phyloP scores from a whole-genome alignment of 2,888 invertebrate species.

The Cremastinae sp. region DNA sequence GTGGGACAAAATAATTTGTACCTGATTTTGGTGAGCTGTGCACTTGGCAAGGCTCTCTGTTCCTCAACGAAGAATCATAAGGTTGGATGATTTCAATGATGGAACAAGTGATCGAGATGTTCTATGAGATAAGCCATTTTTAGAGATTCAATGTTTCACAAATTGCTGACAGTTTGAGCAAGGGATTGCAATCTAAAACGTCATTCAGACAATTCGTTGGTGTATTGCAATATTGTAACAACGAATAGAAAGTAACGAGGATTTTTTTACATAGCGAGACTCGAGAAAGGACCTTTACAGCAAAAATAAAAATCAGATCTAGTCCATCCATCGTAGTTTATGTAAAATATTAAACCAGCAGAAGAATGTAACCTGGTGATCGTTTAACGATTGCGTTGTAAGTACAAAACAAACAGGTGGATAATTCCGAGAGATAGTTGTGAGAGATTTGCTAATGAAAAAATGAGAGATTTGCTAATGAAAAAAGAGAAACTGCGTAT shows the following conservation, averaged over 20 bases:
- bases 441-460: slow-evolving; percentile 23
- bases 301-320: slow-evolving; percentile 20
- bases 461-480: no score
- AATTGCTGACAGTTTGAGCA: no score
- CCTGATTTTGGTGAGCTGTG: slow-evolving; percentile 46
- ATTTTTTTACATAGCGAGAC: neutral
- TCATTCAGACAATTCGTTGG: no score
- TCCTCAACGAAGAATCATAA: no score
- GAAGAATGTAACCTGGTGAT: neutral
- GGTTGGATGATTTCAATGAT: no score
- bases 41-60: neutral
- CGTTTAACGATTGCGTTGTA: slow-evolving; percentile 15
- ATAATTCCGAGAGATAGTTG: slow-evolving; percentile 23
- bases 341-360: neutral
- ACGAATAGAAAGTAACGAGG: neutral
- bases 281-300: neutral
- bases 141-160: no score
- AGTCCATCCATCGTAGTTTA: slow-evolving; percentile 26
- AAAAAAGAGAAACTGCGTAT: slow-evolving; percentile 27
- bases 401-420: slow-evolving; percentile 57
- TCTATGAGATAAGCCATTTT: no score
- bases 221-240: no score
- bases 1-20: slow-evolving; percentile 42
- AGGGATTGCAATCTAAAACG: no score
- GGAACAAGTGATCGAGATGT: no score